Evolutionary conservation across 1,140 invertebrate genomes (phyloP).

Genomic region (Apis florea): DNA sequence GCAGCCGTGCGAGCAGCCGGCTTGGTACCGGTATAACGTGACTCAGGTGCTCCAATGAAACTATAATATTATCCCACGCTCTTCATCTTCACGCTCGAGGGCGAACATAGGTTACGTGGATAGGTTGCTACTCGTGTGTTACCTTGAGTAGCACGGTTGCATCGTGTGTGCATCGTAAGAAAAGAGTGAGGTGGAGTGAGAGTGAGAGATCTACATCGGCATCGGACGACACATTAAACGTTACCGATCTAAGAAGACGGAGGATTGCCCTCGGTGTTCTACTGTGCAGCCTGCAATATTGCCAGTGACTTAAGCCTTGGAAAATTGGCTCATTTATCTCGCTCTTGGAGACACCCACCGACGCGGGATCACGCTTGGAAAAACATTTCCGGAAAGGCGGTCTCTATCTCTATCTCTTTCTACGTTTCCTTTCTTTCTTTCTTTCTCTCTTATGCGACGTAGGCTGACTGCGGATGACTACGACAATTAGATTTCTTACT

Average conservation of each 20-base stretch:
- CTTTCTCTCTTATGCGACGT: neutral
- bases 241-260: conserved; percentile 38
- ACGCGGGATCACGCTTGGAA: conserved; percentile 53
- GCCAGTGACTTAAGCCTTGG: conserved; percentile 73
- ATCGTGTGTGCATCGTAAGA: conserved; percentile 2
- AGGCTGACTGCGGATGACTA: neutral
- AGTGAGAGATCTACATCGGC: conserved; percentile 17
- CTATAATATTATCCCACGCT: conserved; percentile 69
- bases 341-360: conserved; percentile 55
- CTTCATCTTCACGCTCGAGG: conserved; percentile 56
- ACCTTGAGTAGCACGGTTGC: neutral
- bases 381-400: conserved; percentile 38
- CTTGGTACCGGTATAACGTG: conserved; percentile 41
- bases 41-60: conserved; percentile 65
- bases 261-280: conserved; percentile 6
- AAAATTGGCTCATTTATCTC: conserved; percentile 77
- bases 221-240: conserved; percentile 38
- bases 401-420: neutral
- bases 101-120: conserved; percentile 8
- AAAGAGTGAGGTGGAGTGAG: neutral
- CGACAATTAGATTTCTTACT: conserved; percentile 11
- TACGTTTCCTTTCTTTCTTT: neutral
- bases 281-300: conserved; percentile 64
- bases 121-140: neutral
- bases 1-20: conserved; percentile 10